Conservation (phyloP, 1,140 invertebrate species). For the Stegodyphus dumicola region DNA sequence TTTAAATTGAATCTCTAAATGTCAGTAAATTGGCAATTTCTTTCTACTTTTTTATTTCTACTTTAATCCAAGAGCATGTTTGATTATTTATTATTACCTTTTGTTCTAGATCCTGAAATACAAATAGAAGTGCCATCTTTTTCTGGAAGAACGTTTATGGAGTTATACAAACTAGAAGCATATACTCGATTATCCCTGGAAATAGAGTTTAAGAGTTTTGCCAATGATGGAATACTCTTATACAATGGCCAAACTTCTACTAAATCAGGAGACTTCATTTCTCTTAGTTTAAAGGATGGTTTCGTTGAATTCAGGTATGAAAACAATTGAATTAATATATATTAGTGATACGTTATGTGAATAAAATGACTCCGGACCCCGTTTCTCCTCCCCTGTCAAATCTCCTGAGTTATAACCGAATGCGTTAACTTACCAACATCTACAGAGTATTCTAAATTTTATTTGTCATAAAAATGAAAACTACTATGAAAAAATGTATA, state of each 20-base stretch:
- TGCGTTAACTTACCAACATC: no score
- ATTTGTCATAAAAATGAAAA: no score
- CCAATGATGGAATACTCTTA: slow-evolving; percentile 85
- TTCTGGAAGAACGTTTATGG: slow-evolving; percentile 69
- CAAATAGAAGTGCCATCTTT: slow-evolving; percentile 68
- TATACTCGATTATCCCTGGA: slow-evolving; percentile 89
- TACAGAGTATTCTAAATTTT: no score
- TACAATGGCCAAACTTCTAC: slow-evolving; percentile 88
- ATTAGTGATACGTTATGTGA: no score
- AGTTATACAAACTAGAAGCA: slow-evolving; percentile 76
- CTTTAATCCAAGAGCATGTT: no score
- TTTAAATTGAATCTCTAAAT: no score
- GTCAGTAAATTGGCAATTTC: no score
- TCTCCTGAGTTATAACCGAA: no score
- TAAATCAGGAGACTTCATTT: slow-evolving; percentile 89
- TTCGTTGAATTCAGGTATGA: slow-evolving; percentile 56
- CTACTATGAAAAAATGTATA: no score
- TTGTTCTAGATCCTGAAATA: slow-evolving; percentile 10
- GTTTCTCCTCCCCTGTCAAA: no score
- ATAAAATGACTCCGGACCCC: no score
- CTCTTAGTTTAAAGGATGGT: slow-evolving; percentile 76
- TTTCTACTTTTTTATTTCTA: no score
- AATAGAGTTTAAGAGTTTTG: slow-evolving; percentile 87
- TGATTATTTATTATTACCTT: not conserved
- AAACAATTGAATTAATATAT: not conserved